Conservation (phyloP, 2,797 vertebrate species). For the Selene dorsalis region DNA sequence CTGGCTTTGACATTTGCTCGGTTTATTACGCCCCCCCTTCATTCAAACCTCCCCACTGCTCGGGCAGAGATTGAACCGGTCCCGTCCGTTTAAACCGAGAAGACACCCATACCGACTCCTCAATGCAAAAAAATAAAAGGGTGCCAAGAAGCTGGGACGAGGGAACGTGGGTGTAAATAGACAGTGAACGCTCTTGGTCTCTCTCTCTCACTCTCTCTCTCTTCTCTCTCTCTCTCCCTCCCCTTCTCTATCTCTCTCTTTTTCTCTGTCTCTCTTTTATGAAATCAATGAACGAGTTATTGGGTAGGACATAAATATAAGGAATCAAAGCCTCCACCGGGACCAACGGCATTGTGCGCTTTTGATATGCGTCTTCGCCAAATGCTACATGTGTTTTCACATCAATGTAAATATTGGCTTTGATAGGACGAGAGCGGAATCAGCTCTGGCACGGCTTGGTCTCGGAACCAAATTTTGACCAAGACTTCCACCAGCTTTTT, state of each 20-base stretch:
- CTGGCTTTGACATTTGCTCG: constrained; percentile 54
- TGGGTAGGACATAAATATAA: constrained; percentile 83
- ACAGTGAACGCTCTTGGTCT: constrained; percentile 81
- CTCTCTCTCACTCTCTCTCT: constrained; percentile 63
- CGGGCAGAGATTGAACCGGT: constrained; percentile 85
- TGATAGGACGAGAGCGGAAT: constrained; percentile 79
- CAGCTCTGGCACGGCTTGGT: constrained; percentile 75
- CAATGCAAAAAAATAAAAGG: constrained; percentile 95
- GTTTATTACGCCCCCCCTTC: constrained; percentile 60
- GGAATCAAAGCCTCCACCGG: constrained; percentile 83
- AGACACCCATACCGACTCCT: constrained; percentile 95
- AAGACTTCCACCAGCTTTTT: constrained; percentile 74
- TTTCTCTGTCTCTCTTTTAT: constrained; percentile 79
- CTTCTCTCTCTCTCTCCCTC: constrained; percentile 47
- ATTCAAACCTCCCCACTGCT: constrained; percentile 85
- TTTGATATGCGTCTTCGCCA: constrained; percentile 83
- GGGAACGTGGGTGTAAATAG: constrained; percentile 88
- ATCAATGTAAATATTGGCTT: constrained; percentile 84
- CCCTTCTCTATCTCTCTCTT: constrained; percentile 56
- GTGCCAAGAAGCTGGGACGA: constrained; percentile 85
- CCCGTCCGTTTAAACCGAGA: constrained; percentile 99
- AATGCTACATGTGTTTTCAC: constrained; percentile 83
- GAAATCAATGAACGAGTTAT: constrained; percentile 85
- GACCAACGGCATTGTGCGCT: constrained; percentile 78
- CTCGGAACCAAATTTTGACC: constrained; percentile 77